These are phyloP conservation scores for Labrus mixtus DNA, from an alignment of 2,113 vertebrate species.

Conservation along the genomic window DNA sequence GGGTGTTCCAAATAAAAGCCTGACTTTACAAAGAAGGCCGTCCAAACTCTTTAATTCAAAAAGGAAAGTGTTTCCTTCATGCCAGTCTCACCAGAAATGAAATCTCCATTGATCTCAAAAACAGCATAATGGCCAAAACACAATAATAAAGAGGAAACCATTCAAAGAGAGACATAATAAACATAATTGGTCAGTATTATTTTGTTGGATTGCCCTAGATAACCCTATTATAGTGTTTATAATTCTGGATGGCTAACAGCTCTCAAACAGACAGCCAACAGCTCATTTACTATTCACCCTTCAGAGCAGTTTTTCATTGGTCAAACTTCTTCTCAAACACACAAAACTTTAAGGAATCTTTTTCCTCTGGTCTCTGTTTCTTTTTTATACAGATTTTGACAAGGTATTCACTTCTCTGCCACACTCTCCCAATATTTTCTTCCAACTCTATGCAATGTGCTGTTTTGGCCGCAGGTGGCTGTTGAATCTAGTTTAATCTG, in stretches of 20 bases:
- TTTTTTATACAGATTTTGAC: neutral
- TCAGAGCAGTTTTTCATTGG: neutral
- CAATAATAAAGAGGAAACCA: neutral
- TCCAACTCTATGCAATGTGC: neutral
- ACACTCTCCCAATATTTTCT: neutral
- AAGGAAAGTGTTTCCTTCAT: slow-evolving; percentile 3
- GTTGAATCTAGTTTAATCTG: neutral
- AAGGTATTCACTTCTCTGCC: neutral
- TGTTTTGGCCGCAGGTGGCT: neutral
- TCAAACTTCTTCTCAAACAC: neutral
- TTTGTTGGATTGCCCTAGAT: neutral
- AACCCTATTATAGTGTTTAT: neutral
- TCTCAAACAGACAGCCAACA: too few species aligned
- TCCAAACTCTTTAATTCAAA: neutral
- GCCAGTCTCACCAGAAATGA: neutral
- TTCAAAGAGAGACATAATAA: neutral
- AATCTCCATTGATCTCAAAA: slow-evolving; percentile 3
- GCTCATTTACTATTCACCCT: too few species aligned
- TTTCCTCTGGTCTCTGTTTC: too few species aligned
- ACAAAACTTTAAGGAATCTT: too few species aligned
- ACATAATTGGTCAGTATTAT: neutral
- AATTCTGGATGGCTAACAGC: neutral
- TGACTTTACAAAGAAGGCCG: neutral
- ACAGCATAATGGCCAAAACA: neutral
- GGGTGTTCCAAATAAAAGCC: neutral